These are phyloP conservation scores for Phoeniculus purpureus DNA, from an alignment of 2,797 vertebrate species.

Conservation along the genomic window DNA sequence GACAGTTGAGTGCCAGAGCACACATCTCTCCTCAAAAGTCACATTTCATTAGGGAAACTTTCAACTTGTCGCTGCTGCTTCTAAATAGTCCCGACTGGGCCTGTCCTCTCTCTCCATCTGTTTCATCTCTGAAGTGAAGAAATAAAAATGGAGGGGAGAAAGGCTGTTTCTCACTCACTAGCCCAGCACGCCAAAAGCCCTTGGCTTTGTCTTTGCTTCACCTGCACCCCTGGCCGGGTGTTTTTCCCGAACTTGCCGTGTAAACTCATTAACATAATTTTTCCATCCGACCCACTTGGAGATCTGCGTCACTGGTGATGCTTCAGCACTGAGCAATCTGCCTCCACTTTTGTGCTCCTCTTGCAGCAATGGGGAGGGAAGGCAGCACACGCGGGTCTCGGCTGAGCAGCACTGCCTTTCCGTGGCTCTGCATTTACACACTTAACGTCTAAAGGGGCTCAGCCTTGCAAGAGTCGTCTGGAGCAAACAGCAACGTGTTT, in stretches of 20 bases:
- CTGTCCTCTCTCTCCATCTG: constrained; percentile 1
- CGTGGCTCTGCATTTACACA: constrained; percentile 7
- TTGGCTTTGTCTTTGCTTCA: constrained; percentile 18
- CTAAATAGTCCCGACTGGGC: background rate
- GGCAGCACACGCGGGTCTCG: background rate
- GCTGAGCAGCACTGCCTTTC: background rate
- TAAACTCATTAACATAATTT: constrained; percentile 61
- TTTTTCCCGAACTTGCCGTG: constrained; percentile 5
- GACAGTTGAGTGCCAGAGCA: background rate
- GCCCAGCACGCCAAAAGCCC: background rate
- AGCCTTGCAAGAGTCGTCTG: background rate
- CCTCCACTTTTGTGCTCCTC: constrained; percentile 13
- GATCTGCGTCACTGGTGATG: constrained; percentile 57
- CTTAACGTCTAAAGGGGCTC: background rate
- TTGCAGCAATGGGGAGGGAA: background rate
- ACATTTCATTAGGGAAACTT: constrained; percentile 33
- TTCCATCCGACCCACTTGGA: constrained; percentile 68
- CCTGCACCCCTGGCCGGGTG: background rate
- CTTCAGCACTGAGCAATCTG: constrained; percentile 62
- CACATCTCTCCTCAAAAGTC: background rate
- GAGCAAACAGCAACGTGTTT: background rate
- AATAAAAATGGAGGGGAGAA: background rate
- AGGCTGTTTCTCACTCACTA: background rate
- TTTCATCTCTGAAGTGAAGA: background rate
- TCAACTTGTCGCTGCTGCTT: constrained; percentile 12